Evolutionary conservation across 2,797 vertebrate genomes (phyloP), one percentile per base, ranked within the genome.

Genomic region (Xiphorhynchus erythropygius): DNA sequence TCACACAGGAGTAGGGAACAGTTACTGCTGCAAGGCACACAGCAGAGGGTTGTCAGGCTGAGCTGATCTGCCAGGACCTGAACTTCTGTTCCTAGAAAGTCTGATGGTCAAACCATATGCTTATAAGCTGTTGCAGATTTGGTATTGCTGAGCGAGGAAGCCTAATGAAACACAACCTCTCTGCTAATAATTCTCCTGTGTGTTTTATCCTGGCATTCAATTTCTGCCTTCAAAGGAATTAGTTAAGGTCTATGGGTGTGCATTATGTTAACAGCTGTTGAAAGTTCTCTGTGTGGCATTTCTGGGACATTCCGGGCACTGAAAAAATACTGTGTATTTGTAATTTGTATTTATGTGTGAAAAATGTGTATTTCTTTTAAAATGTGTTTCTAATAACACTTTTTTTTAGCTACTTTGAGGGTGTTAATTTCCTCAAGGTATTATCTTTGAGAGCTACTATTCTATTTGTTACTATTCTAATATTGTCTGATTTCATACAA

Each of bases 11-110:
- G 53, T 0, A 25, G 79, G 3, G 5, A 44, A 41, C 42, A 73
- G 8, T 50, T 41, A 6, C 0, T 69, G 74, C 77, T 23, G 11
- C 81, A 70, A 46, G 75, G 52, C 25, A 9, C 10, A 0, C 63
- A 67, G 64, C 91, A 89, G 95, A 64, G 79, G 78, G 84, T 5
- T 93, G 91, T 83, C 87, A 79, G 39, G 74, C 80, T 63, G 86
- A 49, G 80, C 39, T 90, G 55, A 91, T 76, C 93, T 88, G 76
- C 57, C 89, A 86, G 73, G n/a, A 41, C 44, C 62, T n/a, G 73
- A 94, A 87, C 55, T 90, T 93, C 6, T 14, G 67, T 82, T 84
- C 92, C 84, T 46, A 18, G 8, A 21, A 89, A 77, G 41, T 70
- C 67, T 74, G 52, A 60, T 90, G 63, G 63, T 79, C 59, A 79